A percentile compares a stretch with the other conserved stretches of the same genome.
These are phyloP conservation scores for Trematomus bernacchii DNA, from an alignment of 2,797 vertebrate species.

Conservation along the genomic window DNA sequence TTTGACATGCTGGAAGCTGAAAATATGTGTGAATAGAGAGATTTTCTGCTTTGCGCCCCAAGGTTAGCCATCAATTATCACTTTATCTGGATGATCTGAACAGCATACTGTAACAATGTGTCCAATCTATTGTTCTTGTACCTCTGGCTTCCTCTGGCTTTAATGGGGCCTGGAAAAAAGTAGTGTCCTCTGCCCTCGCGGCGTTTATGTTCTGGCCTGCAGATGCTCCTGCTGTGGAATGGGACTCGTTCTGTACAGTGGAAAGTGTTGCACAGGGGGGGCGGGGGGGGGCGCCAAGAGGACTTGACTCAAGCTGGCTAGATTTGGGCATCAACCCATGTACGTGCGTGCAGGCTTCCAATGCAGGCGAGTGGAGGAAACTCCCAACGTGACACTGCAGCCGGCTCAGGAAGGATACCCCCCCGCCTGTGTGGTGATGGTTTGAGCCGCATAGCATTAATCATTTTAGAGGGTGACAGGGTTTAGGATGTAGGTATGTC, in stretches of 20 bases:
- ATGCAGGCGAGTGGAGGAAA: constrained; percentile 70
- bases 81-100: constrained; percentile 40
- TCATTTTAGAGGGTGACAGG: constrained; percentile 69
- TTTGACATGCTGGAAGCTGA: constrained; percentile 33
- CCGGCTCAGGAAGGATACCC: constrained; percentile 82
- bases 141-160: constrained; percentile 67
- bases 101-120: constrained; percentile 52
- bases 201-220: constrained; percentile 44
- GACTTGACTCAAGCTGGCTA: constrained; percentile 67
- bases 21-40: constrained; percentile 16
- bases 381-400: constrained; percentile 71
- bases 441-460: constrained; percentile 67
- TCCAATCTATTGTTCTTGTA: constrained; percentile 68
- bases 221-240: constrained; percentile 70
- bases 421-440: constrained; percentile 51
- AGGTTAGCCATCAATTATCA: constrained; percentile 35
- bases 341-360: constrained; percentile 27
- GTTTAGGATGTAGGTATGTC: constrained; percentile 67
- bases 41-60: constrained; percentile 10
- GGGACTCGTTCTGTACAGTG: constrained; percentile 66
- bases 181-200: constrained; percentile 61
- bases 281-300: constrained; percentile 55
- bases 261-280: constrained; percentile 60
- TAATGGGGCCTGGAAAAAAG: constrained; percentile 67
- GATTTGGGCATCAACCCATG: constrained; percentile 42